A percentile compares a stretch with the other conserved stretches of the same genome.
These are phyloP conservation scores for Bembecia ichneumoniformis DNA, from an alignment of 2,888 invertebrate species.

Conservation along the genomic window DNA sequence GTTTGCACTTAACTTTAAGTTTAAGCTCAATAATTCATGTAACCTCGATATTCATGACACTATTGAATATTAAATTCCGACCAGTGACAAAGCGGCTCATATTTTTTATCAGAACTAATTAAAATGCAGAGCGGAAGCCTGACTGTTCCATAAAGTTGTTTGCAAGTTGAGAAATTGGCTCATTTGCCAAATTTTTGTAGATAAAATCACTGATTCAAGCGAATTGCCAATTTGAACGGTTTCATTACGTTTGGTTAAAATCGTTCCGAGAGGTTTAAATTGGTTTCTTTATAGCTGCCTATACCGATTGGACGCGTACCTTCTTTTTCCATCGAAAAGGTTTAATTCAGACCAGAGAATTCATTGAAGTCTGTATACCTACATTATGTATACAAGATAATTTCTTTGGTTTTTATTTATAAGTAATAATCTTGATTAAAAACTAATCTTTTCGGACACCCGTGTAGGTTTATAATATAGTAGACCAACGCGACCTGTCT, in stretches of 20 bases:
- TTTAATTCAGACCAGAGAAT: conserved; percentile 6
- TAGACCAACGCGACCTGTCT: no score
- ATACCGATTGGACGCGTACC: conserved; percentile 8
- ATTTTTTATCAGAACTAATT: neutral
- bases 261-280: conserved; percentile 24
- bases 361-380: conserved; percentile 1
- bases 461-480: no score
- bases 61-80: neutral
- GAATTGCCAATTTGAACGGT: conserved; percentile 33
- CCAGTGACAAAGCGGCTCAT: neutral
- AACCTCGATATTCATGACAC: neutral
- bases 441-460: no score
- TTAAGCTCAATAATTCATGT: no score
- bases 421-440: no score
- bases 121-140: neutral
- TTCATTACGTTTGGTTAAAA: conserved; percentile 40
- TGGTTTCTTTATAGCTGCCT: conserved; percentile 27
- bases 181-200: conserved; percentile 10
- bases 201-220: conserved; percentile 22
- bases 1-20: no score
- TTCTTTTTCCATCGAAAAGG: conserved; percentile 8
- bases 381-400: no score
- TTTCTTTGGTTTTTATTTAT: no score
- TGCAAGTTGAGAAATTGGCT: conserved; percentile 16
- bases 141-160: neutral